A percentile compares a stretch with the other conserved stretches of the same genome.
phyloP scores from a whole-genome alignment of 2,113 vertebrate genomes.

The Hypomesus transpacificus region DNA sequence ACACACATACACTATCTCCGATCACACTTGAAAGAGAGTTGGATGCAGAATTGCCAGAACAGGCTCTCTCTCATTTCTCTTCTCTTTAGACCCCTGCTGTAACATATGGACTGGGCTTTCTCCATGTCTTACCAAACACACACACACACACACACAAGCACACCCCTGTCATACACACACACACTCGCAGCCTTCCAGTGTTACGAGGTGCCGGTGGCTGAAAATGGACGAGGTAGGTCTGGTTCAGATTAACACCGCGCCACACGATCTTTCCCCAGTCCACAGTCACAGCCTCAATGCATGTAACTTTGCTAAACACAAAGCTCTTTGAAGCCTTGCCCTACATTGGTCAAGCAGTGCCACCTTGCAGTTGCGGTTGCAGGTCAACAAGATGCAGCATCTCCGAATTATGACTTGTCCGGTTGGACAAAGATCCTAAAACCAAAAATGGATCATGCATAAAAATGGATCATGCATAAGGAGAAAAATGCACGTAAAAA shows the following conservation, averaged over 20 bases:
- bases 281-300: background rate
- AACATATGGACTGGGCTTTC: slow-evolving; percentile 45
- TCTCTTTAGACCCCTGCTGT: slow-evolving; percentile 10
- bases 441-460: too few relatives aligned
- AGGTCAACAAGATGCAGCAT: too few relatives aligned
- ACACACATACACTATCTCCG: background rate
- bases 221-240: slow-evolving; percentile 65
- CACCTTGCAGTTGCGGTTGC: too few relatives aligned
- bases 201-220: slow-evolving; percentile 66
- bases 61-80: slow-evolving; percentile 9
- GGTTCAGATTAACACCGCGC: slow-evolving; percentile 56
- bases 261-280: background rate
- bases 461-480: too few relatives aligned
- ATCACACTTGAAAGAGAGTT: slow-evolving; percentile 6
- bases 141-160: slow-evolving; percentile 2
- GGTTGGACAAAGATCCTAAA: too few relatives aligned
- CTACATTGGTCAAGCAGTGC: too few relatives aligned
- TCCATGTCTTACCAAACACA: slow-evolving; percentile 24
- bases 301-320: too few relatives aligned
- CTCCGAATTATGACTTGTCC: too few relatives aligned
- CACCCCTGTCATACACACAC: slow-evolving; percentile 14
- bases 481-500: too few relatives aligned
- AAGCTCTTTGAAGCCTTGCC: too few relatives aligned
- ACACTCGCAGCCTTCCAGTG: slow-evolving; percentile 32
- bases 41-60: slow-evolving; percentile 49